Conservation (phyloP, 2,113 vertebrate genomes). For the Lamprotornis superbus region DNA sequence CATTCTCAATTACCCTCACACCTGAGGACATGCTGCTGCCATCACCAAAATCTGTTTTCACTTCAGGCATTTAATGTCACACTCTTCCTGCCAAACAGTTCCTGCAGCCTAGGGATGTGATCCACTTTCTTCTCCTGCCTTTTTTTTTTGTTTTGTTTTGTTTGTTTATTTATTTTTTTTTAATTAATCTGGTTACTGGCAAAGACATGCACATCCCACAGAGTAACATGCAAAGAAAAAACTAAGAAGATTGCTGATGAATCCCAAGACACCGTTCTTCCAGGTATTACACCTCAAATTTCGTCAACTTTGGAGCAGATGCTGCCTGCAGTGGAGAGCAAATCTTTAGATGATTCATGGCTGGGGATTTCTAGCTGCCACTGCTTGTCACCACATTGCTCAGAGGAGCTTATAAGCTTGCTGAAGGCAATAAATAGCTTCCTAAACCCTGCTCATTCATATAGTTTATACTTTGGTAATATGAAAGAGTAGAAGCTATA, state of each 20-base stretch:
- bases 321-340: neutral
- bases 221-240: neutral
- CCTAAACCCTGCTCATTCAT: neutral
- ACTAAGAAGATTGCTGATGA: neutral
- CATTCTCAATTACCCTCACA: neutral
- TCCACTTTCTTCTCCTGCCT: neutral
- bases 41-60: neutral
- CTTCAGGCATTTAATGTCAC: neutral
- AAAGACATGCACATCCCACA: neutral
- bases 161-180: too few species aligned
- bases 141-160: too few species aligned
- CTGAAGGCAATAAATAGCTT: conserved; percentile 18
- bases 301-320: neutral
- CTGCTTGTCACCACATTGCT: neutral
- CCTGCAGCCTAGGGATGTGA: neutral
- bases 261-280: neutral
- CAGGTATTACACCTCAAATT: neutral
- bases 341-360: neutral
- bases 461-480: neutral
- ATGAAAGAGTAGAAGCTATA: neutral
- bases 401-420: neutral
- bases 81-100: neutral
- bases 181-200: neutral
- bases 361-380: conserved; percentile 1
- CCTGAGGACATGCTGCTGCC: neutral